Base-by-base conservation (phyloP, 2,888 invertebrate species). In the Cactoblastis cactorum region DNA sequence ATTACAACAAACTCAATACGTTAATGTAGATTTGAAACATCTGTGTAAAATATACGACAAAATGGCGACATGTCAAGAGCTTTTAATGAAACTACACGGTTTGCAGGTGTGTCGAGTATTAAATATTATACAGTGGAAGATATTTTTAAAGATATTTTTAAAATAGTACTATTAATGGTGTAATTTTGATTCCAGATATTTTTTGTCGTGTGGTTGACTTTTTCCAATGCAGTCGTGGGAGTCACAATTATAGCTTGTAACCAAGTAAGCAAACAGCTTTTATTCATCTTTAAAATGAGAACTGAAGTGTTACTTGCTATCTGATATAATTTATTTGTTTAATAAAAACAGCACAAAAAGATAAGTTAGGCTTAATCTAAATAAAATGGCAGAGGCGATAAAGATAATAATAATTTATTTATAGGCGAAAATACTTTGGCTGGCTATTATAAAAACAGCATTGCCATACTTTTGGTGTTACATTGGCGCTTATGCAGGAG, bases 1-100 rank as follows among this genome's bases (percentile, higher is more conserved):
- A n/a, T n/a, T n/a, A n/a, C n/a, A n/a, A n/a, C 24, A 49, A 6
- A 52, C 49, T 14, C 22, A 49, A 9, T 51, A 49, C n/a, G 39
- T 51, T 11, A 24, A 54, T 5, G 51, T 53, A 12, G 62, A 69
- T 51, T 46, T 75, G 8, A 69, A 68, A 52, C 55, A 53, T 37
- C 59, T 82, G n/a, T 77, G 76, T 57, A 70, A 63, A 54, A 45
- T 72, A 9, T 82, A 82, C 45, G 80, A 81, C 15, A 67, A 75
- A 46, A 57, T 81, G 4, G 69, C 64, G 15, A 67, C 71, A 3
- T 70, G 71, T 47, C 54, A 77, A n/a, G 64, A 70, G 34, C 62
- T 80, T 9, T 59, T 83, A 35, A 75, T 80, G 54, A 69, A 71
- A 43, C 61, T 61, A 54, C 79, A 80, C 45, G 74, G 75, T 24